These are phyloP conservation scores for Conops quadrifasciatus DNA, from an alignment of 2,888 invertebrate genomes.

Conservation along the genomic window DNA sequence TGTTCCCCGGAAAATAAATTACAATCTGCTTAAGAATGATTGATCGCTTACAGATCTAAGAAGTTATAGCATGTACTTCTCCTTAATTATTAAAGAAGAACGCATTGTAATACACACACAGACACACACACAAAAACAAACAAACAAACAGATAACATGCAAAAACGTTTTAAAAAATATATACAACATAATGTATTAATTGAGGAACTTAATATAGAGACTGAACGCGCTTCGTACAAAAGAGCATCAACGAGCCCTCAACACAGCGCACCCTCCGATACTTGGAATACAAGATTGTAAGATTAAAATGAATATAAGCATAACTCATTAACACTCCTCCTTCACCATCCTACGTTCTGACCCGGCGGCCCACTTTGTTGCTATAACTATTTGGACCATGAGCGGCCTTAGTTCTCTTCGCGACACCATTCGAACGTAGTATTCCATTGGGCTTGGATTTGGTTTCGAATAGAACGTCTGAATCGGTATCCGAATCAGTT, in stretches of 20 bases:
- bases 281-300: background rate
- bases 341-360: slow-evolving; percentile 56
- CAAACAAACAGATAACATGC: no score
- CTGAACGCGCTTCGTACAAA: background rate
- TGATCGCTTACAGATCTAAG: no score
- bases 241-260: no score
- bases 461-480: slow-evolving; percentile 84
- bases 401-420: slow-evolving; percentile 51
- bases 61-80: no score
- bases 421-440: slow-evolving; percentile 49
- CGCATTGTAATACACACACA: no score
- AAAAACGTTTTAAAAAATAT: background rate
- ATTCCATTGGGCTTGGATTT: slow-evolving; percentile 64
- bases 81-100: no score
- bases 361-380: slow-evolving; percentile 62
- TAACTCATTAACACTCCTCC: background rate
- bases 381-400: slow-evolving; percentile 53
- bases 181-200: slow-evolving; percentile 7
- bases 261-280: no score
- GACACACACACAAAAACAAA: no score
- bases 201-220: slow-evolving; percentile 1
- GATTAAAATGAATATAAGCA: background rate
- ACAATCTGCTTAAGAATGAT: no score
- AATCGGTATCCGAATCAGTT: slow-evolving; percentile 84
- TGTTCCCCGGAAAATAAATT: no score